A percentile compares a stretch with the other conserved stretches of the same genome.
Conservation (phyloP, 2,113 vertebrate genomes). For the Emberiza fucata region DNA sequence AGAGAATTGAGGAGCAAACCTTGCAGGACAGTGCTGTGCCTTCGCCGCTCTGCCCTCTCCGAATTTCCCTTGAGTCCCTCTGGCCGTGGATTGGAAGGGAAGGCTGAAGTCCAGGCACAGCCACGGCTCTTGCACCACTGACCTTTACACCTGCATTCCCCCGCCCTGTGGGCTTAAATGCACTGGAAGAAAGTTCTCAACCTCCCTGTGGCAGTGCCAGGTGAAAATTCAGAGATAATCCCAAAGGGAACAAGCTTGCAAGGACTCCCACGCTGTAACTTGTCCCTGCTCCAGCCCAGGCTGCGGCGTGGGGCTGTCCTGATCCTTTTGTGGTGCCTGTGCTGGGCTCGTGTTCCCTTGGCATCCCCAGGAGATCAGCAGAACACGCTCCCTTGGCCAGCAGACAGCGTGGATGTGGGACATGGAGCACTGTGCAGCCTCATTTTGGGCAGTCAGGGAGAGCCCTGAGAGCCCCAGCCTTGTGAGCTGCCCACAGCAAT, state of each 20-base stretch:
- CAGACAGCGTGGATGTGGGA: rapidly evolving
- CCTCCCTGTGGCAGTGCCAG: rapidly evolving
- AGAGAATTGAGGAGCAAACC: not conserved
- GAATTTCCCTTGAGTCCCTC: not conserved
- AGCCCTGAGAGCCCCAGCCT: not conserved
- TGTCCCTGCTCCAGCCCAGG: rapidly evolving
- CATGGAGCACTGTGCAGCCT: not conserved
- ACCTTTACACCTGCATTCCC: not conserved
- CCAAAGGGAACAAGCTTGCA: rapidly evolving
- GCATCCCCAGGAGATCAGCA: not conserved
- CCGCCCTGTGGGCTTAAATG: not conserved
- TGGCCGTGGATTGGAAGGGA: not conserved
- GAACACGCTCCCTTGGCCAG: rapidly evolving
- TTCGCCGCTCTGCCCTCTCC: not conserved
- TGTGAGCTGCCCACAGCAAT: rapidly evolving
- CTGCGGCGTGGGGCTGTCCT: not conserved
- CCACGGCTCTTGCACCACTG: not conserved
- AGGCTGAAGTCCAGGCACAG: not conserved
- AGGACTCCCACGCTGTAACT: not conserved
- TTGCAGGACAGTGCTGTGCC: not conserved
- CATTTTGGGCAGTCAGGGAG: not conserved
- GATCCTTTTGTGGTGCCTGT: not conserved
- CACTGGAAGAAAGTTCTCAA: not conserved
- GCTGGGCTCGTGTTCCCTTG: rapidly evolving
- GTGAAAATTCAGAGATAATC: not conserved